These are phyloP conservation scores for Syngnathoides biaculeatus DNA, from an alignment of 2,113 vertebrate species.

Conservation along the genomic window DNA sequence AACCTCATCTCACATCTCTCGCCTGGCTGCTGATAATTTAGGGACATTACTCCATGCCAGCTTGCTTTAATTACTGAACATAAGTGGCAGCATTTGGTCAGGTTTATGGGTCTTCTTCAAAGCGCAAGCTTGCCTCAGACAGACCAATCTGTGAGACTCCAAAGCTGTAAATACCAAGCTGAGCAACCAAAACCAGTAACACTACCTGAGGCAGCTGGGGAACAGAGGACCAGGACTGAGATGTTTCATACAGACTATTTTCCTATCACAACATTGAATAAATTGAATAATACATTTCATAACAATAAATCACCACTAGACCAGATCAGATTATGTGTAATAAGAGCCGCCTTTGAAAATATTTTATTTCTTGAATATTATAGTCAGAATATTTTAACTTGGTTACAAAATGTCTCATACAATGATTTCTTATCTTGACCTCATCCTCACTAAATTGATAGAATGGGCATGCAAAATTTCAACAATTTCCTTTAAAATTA, in stretches of 20 bases:
- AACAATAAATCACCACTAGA: too few species aligned
- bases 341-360: neutral
- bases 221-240: constrained; percentile 29
- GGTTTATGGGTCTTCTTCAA: constrained; percentile 74
- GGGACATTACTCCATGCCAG: constrained; percentile 67
- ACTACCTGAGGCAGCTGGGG: constrained; percentile 55
- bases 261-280: constrained; percentile 13
- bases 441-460: too few species aligned
- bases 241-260: constrained; percentile 41
- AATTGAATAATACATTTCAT: too few species aligned
- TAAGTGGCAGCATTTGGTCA: constrained; percentile 77
- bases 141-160: constrained; percentile 66
- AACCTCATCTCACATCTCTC: constrained; percentile 50
- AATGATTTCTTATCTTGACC: too few species aligned
- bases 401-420: too few species aligned
- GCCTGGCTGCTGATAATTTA: constrained; percentile 66
- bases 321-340: neutral
- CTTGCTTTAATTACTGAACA: constrained; percentile 83
- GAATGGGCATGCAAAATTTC: too few species aligned
- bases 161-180: constrained; percentile 69
- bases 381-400: too few species aligned
- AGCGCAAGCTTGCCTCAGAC: constrained; percentile 63
- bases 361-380: neutral
- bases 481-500: too few species aligned
- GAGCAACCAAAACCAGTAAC: constrained; percentile 54